Evolutionary conservation across 2,888 invertebrate species (phyloP), one percentile per base, ranked within the genome.

Genomic region (Sminthurinus aureus): DNA sequence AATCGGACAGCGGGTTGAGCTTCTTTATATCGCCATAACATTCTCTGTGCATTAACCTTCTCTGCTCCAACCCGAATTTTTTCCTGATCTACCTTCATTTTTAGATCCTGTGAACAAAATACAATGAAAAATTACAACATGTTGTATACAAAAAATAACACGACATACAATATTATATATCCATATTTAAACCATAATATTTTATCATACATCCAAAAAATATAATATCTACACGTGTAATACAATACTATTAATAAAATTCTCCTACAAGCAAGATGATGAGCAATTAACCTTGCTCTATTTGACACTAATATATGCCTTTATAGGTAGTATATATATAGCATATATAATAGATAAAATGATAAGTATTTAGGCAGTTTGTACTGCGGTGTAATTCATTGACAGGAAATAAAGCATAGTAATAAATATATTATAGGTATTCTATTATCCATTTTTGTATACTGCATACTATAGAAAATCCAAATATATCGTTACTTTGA

Each of bases 31-130:
- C 73, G 74, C 64, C 73, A 51, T 71, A 67, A 20, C 74, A 81
- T 74, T 73, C 58, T 71, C 71, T 71, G 71, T 6, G 71, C 71
- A 20, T 71, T 58, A 38, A 79, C 73, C 75, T 76, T 79, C 38
- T 79, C 83, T 58, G 64, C 50, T 1, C 79, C 79, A 12, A 24
- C 67, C 66, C 52, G 73, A 0, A 73, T 24, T 64, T 78, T 73
- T 15, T 83, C 83, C 22, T 64, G 64, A 24, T 74, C 73, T 15
- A 83, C 83, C 58, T 79, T 77, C 83, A 83, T 83, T 26, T 79
- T 83, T 71, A 58, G 58, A 58, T 58, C 58, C 58, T 69, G 38
- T 51, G 75, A 75, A 26, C 6, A 69, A 79, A 50, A 11, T 9
- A 73, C 51, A 73, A 81, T 22, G 26, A 38, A 18, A 69, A 38